These are phyloP conservation scores for Ochropleura plecta DNA, from an alignment of 2,888 invertebrate genomes.

Conservation along the genomic window DNA sequence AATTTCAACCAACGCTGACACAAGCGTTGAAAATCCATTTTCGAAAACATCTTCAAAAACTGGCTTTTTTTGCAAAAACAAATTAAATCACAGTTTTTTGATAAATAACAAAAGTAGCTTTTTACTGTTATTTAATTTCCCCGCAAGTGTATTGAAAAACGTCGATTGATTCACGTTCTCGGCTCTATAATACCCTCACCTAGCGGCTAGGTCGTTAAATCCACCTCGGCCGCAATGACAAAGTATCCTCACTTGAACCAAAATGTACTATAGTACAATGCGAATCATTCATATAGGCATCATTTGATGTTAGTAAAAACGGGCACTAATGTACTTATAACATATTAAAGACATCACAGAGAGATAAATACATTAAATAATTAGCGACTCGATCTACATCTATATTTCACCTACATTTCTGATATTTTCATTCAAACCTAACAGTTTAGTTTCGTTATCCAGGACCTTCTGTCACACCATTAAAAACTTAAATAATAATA, in stretches of 20 bases:
- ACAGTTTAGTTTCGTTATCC: neutral
- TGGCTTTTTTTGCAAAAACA: too few species aligned
- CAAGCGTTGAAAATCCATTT: neutral
- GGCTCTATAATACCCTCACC: too few species aligned
- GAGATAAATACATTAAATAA: neutral
- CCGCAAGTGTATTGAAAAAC: too few species aligned
- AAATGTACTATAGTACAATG: neutral
- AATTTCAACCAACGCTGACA: neutral
- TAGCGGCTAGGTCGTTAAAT: too few species aligned
- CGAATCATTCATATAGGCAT: neutral
- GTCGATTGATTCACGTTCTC: too few species aligned
- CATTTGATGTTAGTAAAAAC: neutral
- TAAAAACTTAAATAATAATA: neutral
- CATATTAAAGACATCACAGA: slow-evolving; percentile 30
- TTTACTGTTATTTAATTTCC: too few species aligned
- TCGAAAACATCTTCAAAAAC: too few species aligned
- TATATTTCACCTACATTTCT: neutral
- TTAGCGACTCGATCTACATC: neutral
- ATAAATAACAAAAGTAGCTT: too few species aligned
- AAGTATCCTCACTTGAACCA: too few species aligned
- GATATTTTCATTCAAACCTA: neutral
- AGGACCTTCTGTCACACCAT: slow-evolving; percentile 16
- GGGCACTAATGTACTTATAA: neutral
- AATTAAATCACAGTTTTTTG: too few species aligned
- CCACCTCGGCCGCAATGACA: too few species aligned